Percentiles rank a stretch among this genome's conserved stretches.
These are phyloP conservation scores for Apantesis nais DNA, from an alignment of 2,888 invertebrate species.

Conservation along the genomic window DNA sequence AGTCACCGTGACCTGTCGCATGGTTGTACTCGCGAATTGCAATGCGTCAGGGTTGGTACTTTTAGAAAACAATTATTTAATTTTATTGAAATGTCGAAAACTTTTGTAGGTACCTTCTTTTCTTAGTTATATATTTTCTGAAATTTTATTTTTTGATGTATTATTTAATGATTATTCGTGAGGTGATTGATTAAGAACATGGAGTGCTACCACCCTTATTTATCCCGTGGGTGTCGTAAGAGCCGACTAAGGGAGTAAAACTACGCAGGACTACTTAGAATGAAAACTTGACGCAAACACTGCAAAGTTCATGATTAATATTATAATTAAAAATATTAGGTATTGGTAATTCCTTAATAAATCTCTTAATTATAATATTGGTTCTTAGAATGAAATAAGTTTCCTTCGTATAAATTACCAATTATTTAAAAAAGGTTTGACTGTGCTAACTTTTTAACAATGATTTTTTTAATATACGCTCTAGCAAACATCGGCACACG, in stretches of 20 bases:
- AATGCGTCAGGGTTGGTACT: conserved; percentile 33
- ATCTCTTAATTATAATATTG: conserved; percentile 6
- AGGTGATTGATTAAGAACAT: no score
- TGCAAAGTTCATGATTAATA: no score
- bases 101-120: background rate
- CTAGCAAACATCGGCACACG: background rate
- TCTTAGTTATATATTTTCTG: background rate
- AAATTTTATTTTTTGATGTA: background rate
- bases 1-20: conserved; percentile 48
- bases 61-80: background rate
- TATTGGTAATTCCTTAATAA: background rate
- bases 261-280: no score
- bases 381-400: background rate
- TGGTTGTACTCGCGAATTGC: conserved; percentile 44
- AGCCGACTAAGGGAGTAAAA: no score
- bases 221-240: no score
- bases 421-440: no score
- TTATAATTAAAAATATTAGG: background rate
- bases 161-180: no score
- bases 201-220: background rate
- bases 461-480: background rate
- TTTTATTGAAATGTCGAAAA: background rate
- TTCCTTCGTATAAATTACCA: conserved; percentile 10
- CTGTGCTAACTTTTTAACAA: background rate
- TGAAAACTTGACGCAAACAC: no score